A percentile compares a stretch with the other conserved stretches of the same genome.
phyloP scores from a whole-genome alignment of 2,797 vertebrate genomes.

The Amblyopsis hoosieri region DNA sequence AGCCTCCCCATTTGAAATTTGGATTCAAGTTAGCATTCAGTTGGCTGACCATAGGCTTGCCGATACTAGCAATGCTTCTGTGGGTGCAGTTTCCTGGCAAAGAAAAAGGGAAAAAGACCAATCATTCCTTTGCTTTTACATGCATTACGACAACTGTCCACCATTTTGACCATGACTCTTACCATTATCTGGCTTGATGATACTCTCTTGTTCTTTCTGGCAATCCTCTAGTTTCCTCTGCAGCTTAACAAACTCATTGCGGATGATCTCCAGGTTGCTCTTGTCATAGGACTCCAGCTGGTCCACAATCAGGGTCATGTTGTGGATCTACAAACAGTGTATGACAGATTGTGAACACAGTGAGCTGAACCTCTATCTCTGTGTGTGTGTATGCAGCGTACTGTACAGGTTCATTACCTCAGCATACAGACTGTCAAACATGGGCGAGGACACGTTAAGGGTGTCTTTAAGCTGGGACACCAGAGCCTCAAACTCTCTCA shows the following conservation, averaged over 20 bases:
- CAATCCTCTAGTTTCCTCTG: constrained; percentile 75
- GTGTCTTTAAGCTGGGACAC: constrained; percentile 72
- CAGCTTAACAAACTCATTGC: constrained; percentile 70
- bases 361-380: not conserved
- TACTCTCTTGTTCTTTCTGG: constrained; percentile 56
- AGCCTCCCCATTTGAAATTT: constrained; percentile 51
- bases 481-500: constrained; percentile 76
- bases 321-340: constrained; percentile 80
- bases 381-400: not conserved
- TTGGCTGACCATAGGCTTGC: constrained; percentile 60
- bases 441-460: constrained; percentile 58
- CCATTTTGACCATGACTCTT: constrained; percentile 1
- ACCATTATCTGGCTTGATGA: constrained; percentile 65
- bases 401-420: constrained; percentile 72
- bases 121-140: not conserved
- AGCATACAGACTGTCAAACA: constrained; percentile 77
- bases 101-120: constrained; percentile 4
- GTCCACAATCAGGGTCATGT: constrained; percentile 75
- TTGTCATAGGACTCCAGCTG: constrained; percentile 72
- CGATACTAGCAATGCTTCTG: constrained; percentile 63
- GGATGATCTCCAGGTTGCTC: constrained; percentile 72
- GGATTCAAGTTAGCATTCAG: constrained; percentile 52
- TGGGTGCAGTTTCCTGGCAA: constrained; percentile 72
- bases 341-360: not conserved
- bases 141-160: not conserved